A percentile compares a stretch with the other conserved stretches of the same genome.
Conservation (phyloP, 2,797 vertebrate species). For the Echeneis naucrates region DNA sequence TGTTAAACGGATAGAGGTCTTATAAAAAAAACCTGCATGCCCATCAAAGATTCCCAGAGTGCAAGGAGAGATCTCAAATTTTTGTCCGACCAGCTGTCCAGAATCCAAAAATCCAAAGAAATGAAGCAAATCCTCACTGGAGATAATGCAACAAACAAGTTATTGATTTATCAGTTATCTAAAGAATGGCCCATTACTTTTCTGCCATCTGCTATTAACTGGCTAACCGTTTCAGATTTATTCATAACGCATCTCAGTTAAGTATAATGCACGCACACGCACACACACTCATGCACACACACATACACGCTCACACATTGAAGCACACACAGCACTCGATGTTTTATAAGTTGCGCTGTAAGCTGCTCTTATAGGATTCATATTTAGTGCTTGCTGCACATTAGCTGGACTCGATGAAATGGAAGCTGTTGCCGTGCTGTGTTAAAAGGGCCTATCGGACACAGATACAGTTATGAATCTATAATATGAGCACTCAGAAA, state of each 20-base stretch:
- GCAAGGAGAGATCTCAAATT: neutral
- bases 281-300: constrained; percentile 21
- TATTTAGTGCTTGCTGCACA: constrained; percentile 67
- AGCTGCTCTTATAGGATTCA: constrained; percentile 58
- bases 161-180: neutral
- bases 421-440: constrained; percentile 66
- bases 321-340: constrained; percentile 27
- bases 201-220: neutral
- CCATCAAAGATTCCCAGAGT: neutral
- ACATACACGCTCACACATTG: constrained; percentile 8
- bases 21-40: constrained; percentile 11
- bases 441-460: constrained; percentile 75
- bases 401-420: constrained; percentile 75
- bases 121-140: neutral
- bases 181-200: neutral
- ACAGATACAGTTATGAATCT: constrained; percentile 77
- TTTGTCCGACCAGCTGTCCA: neutral
- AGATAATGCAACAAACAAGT: neutral
- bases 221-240: neutral
- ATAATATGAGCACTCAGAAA: constrained; percentile 79
- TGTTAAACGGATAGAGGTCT: constrained; percentile 14
- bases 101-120: neutral
- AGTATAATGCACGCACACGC: neutral
- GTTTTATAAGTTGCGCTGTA: constrained; percentile 53
- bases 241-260: neutral